A percentile compares a stretch with the other conserved stretches of the same genome.
Evolutionary conservation across 2,888 invertebrate genomes (phyloP).

Genomic region (Pomacea canaliculata): DNA sequence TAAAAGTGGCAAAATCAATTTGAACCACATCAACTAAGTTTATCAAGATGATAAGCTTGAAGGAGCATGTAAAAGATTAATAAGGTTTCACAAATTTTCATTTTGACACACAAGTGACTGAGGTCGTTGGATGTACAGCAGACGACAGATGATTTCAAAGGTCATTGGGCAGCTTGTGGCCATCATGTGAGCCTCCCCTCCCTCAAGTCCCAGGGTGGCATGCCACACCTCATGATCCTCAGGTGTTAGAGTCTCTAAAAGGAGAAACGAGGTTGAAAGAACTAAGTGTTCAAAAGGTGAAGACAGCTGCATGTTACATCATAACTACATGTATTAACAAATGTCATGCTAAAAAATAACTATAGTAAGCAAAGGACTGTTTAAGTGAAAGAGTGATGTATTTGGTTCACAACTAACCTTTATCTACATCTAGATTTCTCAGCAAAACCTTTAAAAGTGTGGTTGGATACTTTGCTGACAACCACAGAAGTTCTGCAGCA

Average conservation of each 20-base stretch:
- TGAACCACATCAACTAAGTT: no score
- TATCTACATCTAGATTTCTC: conserved; percentile 39
- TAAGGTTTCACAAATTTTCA: no score
- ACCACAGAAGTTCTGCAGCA: conserved; percentile 45
- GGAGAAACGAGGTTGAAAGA: neutral
- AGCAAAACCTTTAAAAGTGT: conserved; percentile 43
- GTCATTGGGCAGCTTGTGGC: conserved; percentile 40
- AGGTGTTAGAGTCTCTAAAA: conserved; percentile 2
- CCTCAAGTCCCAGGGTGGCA: conserved; percentile 46
- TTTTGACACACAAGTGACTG: conserved; percentile 41
- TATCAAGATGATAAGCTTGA: no score
- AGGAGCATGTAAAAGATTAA: no score
- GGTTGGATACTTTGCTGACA: conserved; percentile 47
- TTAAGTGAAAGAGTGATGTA: no score
- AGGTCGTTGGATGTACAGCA: conserved; percentile 49
- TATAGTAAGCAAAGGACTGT: no score
- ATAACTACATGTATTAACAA: no score
- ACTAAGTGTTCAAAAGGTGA: no score
- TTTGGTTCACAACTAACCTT: conserved; percentile 33
- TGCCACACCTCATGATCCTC: conserved; percentile 45
- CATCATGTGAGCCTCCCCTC: conserved; percentile 28
- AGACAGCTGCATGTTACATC: no score
- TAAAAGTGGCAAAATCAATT: no score
- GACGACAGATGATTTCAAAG: conserved; percentile 54
- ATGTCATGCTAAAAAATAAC: no score